Percentiles rank a stretch among this genome's conserved stretches.
These are phyloP conservation scores for Hydropotes inermis DNA, from an alignment of 2,113 vertebrate species.

Conservation along the genomic window DNA sequence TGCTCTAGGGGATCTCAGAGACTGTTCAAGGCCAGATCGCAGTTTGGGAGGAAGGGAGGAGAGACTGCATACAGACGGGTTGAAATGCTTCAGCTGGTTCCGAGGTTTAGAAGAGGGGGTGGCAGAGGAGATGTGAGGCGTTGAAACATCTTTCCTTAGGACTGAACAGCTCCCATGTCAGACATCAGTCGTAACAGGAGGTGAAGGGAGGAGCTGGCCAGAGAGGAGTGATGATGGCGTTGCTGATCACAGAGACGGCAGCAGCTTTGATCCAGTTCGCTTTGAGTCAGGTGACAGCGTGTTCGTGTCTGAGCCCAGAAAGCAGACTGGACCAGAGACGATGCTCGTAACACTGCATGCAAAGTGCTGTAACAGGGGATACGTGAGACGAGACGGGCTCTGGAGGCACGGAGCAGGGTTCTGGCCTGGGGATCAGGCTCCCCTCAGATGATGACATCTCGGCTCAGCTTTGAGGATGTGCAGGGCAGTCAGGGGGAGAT, in stretches of 20 bases:
- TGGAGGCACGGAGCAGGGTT: neutral
- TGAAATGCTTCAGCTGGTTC: neutral
- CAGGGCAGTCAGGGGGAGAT: neutral
- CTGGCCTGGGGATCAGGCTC: neutral
- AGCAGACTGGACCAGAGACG: neutral
- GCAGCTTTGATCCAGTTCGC: rapidly evolving
- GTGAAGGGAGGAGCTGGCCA: neutral
- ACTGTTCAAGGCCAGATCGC: neutral
- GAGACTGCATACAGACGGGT: rapidly evolving
- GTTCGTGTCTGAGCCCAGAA: neutral
- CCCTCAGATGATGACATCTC: rapidly evolving
- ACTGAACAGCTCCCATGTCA: neutral
- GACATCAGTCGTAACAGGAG: rapidly evolving
- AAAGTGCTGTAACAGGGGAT: rapidly evolving
- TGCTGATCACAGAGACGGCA: rapidly evolving
- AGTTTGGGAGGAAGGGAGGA: neutral
- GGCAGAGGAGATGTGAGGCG: neutral
- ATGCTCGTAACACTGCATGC: rapidly evolving
- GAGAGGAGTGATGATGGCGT: rapidly evolving
- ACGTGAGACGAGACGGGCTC: rapidly evolving
- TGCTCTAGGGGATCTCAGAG: neutral
- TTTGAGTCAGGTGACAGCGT: rapidly evolving
- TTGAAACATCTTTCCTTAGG: neutral
- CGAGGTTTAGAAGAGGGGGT: neutral
- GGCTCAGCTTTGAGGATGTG: neutral